Evolutionary conservation across 2,888 invertebrate genomes (phyloP), one percentile per base, ranked within the genome.

Genomic region (Serripes groenlandicus): DNA sequence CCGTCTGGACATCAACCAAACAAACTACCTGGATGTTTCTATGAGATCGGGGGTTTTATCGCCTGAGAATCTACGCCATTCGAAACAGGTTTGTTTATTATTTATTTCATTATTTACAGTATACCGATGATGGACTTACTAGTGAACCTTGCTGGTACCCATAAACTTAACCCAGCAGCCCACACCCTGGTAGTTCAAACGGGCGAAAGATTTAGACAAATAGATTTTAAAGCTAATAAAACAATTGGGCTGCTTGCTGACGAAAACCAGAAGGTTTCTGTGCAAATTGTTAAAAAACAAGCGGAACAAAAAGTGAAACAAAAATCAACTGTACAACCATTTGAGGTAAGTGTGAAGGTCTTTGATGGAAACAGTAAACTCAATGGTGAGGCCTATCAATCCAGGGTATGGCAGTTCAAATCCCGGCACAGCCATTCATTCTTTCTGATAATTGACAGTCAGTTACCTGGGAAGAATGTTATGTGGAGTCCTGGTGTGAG

Each of bases 81-180:
- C 66, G 21, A 23, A 37, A 52, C 75, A 75, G 75, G 75, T 75
- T 66, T 30, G 42, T 42, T 28, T 68, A 30, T 60, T 54, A 35
- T 32, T 66, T 37, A 34, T 77, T 0, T n/a, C 60, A 2, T 69
- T 68, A 52, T 79, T 95, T 95, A 82, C 95, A 97, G 97, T 93
- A 97, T 96, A 32, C 97, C 97, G 49, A 97, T 97, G 97, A 96
- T 97, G 96, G 97, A 97, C 93, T 95, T 97, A 66, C 95, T 97
- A 87, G 96, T 97, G 73, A 96, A 97, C 92, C 96, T 97, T 88
- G 96, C 97, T 60, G 96, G 96, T 66, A 95, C 96, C 66, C 96
- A 96, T 93, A 96, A 96, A 93, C 89, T 97, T 85, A 96, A 96
- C 88, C 96, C 97, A 49, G 96, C 96, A 81, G 96, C 96, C 85